phyloP scores from a whole-genome alignment of 2,113 vertebrate genomes.

The Elephantulus edwardii region DNA sequence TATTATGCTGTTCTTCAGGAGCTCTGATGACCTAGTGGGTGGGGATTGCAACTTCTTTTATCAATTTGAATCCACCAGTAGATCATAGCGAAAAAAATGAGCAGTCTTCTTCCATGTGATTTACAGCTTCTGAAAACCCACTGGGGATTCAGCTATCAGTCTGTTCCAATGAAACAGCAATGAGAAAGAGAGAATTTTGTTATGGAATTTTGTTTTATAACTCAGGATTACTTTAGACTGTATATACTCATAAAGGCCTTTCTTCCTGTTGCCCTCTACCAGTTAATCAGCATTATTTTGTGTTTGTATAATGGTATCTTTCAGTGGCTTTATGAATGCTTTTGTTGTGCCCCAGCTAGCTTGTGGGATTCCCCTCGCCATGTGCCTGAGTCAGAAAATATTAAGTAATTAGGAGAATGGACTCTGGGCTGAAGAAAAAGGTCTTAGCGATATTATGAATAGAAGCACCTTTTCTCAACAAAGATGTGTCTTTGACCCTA shows the following conservation, averaged over 20 bases:
- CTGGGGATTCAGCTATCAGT: too few relatives aligned
- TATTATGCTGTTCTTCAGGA: too few relatives aligned
- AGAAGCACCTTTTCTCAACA: neutral
- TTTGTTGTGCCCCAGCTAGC: neutral
- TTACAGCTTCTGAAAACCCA: too few relatives aligned
- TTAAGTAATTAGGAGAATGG: neutral
- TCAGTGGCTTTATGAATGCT: neutral
- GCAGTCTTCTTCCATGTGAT: too few relatives aligned
- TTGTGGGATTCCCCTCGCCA: neutral
- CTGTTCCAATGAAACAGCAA: too few relatives aligned
- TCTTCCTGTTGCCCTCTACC: neutral
- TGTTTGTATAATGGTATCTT: neutral
- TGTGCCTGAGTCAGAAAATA: neutral
- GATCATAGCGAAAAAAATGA: too few relatives aligned
- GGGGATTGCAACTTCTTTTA: too few relatives aligned
- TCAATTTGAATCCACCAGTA: too few relatives aligned
- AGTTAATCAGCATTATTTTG: neutral
- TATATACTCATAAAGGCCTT: constrained; percentile 16
- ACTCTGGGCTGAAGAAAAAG: neutral
- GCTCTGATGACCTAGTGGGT: too few relatives aligned
- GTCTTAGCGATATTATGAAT: neutral
- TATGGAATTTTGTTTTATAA: neutral
- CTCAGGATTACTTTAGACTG: neutral
- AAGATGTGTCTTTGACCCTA: neutral
- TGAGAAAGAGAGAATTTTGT: too few relatives aligned